Evolutionary conservation across 1,140 invertebrate genomes (phyloP).

Genomic region (Triops cancriformis): DNA sequence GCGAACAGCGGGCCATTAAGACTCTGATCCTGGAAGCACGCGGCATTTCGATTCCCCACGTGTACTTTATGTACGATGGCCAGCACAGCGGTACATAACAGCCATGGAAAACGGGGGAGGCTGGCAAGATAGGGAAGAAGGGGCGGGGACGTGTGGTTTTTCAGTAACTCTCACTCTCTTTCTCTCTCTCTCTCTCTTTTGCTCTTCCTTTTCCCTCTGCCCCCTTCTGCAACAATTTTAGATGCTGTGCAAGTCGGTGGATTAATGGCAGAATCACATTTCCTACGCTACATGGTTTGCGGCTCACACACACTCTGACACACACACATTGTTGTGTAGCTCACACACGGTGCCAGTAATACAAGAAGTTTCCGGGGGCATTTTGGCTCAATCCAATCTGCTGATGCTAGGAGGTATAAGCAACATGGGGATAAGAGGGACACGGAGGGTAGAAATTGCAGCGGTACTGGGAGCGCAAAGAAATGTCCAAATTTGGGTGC

Average conservation of each 20-base stretch:
- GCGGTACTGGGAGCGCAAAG: not conserved
- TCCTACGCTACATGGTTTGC: constrained; percentile 2
- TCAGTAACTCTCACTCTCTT: not conserved
- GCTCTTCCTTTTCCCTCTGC: no score
- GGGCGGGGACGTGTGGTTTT: not conserved
- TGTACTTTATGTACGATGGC: not conserved
- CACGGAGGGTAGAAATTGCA: not conserved
- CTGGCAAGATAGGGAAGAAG: not conserved
- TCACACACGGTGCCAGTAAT: no score
- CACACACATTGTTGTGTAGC: no score
- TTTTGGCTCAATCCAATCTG: not conserved
- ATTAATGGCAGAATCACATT: constrained; percentile 11
- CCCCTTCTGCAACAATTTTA: not conserved
- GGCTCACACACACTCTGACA: not conserved
- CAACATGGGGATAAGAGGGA: not conserved
- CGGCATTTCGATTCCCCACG: constrained; percentile 8
- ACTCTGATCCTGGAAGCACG: not conserved
- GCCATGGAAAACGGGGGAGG: not conserved
- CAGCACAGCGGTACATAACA: not conserved
- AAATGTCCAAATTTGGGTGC: constrained; percentile 10
- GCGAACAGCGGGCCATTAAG: not conserved
- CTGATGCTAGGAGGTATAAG: not conserved
- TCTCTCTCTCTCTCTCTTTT: not conserved
- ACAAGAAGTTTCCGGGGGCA: not conserved
- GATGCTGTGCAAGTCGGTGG: constrained; percentile 3